These are phyloP conservation scores for Cyprinus carpio DNA, from an alignment of 2,113 vertebrate species.

Conservation along the genomic window DNA sequence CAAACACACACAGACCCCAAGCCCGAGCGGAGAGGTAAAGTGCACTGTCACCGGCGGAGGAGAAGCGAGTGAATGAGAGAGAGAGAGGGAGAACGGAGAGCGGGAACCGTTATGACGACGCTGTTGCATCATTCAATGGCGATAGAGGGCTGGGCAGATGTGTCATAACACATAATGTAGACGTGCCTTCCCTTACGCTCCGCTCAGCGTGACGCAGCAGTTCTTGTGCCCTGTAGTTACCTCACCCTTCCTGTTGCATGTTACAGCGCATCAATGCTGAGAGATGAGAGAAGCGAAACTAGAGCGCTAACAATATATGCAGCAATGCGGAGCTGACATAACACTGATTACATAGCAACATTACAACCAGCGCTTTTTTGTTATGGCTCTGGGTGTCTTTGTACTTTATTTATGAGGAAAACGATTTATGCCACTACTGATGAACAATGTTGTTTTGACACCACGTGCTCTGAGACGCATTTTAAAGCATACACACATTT, in stretches of 20 bases:
- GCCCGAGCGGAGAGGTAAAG: slow-evolving; percentile 67
- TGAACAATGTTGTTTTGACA: background rate
- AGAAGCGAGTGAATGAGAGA: slow-evolving; percentile 51
- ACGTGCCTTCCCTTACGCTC: slow-evolving; percentile 49
- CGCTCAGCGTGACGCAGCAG: slow-evolving; percentile 60
- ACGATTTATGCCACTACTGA: background rate
- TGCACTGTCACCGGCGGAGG: slow-evolving; percentile 64
- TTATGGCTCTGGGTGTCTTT: background rate
- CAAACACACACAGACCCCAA: slow-evolving; percentile 30
- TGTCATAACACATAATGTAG: slow-evolving; percentile 52
- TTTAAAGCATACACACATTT: background rate
- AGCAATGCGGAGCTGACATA: slow-evolving; percentile 7
- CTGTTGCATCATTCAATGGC: slow-evolving; percentile 56
- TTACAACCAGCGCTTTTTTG: background rate
- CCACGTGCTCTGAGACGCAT: background rate
- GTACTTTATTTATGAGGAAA: background rate
- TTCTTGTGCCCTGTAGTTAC: slow-evolving; percentile 49
- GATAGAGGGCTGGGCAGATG: slow-evolving; percentile 59
- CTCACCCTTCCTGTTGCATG: slow-evolving; percentile 60
- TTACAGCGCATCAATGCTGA: background rate
- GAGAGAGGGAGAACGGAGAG: slow-evolving; percentile 65
- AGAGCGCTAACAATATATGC: background rate
- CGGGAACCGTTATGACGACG: slow-evolving; percentile 66
- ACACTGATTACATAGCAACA: background rate
- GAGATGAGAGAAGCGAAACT: background rate